Conservation (phyloP, 2,888 invertebrate species). For the Drosophila setosimentum region DNA sequence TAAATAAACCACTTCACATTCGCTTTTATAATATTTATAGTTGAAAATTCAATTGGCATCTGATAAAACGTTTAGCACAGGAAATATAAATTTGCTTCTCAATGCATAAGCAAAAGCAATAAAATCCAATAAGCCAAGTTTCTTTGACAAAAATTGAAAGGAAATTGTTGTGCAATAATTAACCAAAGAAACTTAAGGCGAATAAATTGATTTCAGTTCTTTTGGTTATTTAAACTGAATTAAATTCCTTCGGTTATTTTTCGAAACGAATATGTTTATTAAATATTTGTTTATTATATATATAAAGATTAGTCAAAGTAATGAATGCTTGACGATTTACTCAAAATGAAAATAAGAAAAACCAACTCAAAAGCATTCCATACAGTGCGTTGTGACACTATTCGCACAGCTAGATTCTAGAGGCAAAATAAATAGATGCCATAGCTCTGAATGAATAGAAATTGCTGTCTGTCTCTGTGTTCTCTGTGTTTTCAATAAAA, state of each 20-base stretch:
- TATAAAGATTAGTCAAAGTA: background rate
- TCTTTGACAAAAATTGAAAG: background rate
- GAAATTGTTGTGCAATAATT: background rate
- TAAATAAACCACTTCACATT: background rate
- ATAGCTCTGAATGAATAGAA: constrained; percentile 7
- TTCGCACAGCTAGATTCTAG: background rate
- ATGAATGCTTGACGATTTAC: background rate
- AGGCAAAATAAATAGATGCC: background rate
- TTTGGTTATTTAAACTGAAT: background rate
- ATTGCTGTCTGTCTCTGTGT: constrained; percentile 11
- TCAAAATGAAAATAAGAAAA: background rate
- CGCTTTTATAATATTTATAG: background rate
- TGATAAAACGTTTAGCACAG: background rate
- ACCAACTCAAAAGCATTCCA: background rate
- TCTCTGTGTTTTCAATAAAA: background rate
- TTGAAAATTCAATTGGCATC: background rate
- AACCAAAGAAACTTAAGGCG: background rate
- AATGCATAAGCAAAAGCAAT: background rate
- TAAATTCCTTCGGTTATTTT: no score
- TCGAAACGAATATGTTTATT: no score
- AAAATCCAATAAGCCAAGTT: background rate
- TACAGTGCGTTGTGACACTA: background rate
- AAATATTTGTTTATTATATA: background rate
- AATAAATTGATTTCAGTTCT: background rate
- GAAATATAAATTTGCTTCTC: background rate